Conservation (phyloP, 2,888 invertebrate genomes). For the Congeria kusceri region DNA sequence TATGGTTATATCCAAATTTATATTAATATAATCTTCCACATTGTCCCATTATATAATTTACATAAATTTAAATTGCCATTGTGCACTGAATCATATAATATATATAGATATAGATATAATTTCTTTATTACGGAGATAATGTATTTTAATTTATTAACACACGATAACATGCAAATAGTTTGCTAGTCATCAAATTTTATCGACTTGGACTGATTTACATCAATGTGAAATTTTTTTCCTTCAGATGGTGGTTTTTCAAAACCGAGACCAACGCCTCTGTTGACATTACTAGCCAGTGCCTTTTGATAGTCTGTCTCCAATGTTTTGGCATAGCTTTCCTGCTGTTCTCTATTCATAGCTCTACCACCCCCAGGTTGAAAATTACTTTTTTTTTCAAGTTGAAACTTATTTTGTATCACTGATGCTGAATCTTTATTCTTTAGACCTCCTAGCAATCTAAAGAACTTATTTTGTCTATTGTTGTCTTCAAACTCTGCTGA, state of each 20-base stretch:
- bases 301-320: constrained; percentile 75
- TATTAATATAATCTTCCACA: too few relatives aligned
- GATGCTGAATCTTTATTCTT: constrained; percentile 58
- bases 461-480: constrained; percentile 76
- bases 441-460: constrained; percentile 75
- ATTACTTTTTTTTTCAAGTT: constrained; percentile 5
- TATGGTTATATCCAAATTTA: too few relatives aligned
- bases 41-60: too few relatives aligned
- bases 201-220: constrained; percentile 70
- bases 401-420: constrained; percentile 34
- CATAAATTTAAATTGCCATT: too few relatives aligned
- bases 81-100: too few relatives aligned
- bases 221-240: constrained; percentile 78
- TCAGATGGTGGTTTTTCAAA: constrained; percentile 72
- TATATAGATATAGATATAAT: too few relatives aligned
- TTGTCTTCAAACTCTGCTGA: constrained; percentile 67
- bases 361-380: constrained; percentile 41
- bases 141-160: too few relatives aligned
- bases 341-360: constrained; percentile 68
- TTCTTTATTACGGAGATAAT: too few relatives aligned
- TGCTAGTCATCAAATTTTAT: constrained; percentile 76
- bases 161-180: too few relatives aligned
- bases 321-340: constrained; percentile 61
- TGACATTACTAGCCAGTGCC: constrained; percentile 70
- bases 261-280: constrained; percentile 75